Evolutionary conservation across 2,113 vertebrate genomes (phyloP).

Genomic region (Pithys albifrons): DNA sequence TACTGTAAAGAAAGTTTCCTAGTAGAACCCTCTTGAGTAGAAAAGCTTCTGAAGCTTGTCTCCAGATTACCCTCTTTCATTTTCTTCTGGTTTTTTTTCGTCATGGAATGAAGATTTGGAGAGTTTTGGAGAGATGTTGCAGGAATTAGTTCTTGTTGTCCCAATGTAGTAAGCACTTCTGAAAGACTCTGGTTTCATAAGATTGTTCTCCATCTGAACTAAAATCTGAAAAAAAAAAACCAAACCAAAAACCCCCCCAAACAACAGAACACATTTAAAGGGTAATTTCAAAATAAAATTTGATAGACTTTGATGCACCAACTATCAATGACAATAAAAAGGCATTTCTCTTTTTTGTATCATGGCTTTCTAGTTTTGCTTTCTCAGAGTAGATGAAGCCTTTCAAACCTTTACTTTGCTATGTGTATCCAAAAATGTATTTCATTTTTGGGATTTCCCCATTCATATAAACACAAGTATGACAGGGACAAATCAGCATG

Average conservation of each 20-base stretch:
- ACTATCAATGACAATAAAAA: not conserved
- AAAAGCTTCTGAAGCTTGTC: not conserved
- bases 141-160: not conserved
- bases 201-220: not conserved
- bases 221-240: not conserved
- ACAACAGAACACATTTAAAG: too few relatives aligned
- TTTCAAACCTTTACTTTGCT: not conserved
- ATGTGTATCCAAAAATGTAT: accelerated
- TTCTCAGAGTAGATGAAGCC: not conserved
- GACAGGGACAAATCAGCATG: not conserved
- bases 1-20: not conserved
- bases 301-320: not conserved
- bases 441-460: not conserved
- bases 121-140: not conserved
- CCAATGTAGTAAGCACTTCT: not conserved
- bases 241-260: too few relatives aligned
- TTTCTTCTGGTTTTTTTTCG: not conserved
- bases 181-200: not conserved
- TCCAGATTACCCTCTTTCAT: not conserved
- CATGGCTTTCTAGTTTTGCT: not conserved
- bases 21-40: not conserved
- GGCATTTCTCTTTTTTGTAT: not conserved
- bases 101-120: not conserved
- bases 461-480: not conserved
- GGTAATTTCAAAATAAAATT: not conserved